Percentiles rank a stretch among this genome's conserved stretches.
Conservation (phyloP, 2,113 vertebrate species). For the Nyctereutes procyonoides region DNA sequence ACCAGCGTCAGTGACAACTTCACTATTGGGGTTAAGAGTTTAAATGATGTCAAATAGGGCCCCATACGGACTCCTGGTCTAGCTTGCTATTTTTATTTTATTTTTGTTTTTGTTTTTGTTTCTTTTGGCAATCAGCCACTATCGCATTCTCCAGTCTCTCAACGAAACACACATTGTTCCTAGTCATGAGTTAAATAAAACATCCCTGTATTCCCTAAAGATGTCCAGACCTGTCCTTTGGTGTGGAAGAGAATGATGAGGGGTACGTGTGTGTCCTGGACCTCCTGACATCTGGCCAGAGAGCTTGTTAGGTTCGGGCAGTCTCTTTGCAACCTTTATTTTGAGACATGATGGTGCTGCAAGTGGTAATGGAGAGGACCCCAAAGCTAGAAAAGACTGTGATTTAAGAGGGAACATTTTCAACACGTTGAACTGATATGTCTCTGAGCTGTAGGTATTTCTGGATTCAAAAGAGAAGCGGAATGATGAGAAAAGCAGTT, state of each 20-base stretch:
- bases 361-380: background rate
- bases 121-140: background rate
- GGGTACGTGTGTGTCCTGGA: background rate
- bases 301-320: background rate
- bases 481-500: background rate
- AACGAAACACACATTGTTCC: background rate
- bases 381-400: background rate
- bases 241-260: background rate
- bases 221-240: background rate
- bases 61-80: background rate
- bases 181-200: background rate
- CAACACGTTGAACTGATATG: background rate
- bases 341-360: background rate
- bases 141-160: background rate
- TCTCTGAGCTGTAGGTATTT: background rate
- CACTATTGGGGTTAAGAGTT: background rate
- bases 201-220: background rate
- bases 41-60: background rate
- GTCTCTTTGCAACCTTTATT: background rate
- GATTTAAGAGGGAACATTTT: constrained; percentile 37
- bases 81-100: background rate
- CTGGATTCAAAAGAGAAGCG: background rate
- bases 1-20: background rate
- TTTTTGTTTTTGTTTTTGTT: background rate
- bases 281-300: background rate